Conservation (phyloP, 53 echinoderm and acorn worm genomes). For the Stichopus horrens region DNA sequence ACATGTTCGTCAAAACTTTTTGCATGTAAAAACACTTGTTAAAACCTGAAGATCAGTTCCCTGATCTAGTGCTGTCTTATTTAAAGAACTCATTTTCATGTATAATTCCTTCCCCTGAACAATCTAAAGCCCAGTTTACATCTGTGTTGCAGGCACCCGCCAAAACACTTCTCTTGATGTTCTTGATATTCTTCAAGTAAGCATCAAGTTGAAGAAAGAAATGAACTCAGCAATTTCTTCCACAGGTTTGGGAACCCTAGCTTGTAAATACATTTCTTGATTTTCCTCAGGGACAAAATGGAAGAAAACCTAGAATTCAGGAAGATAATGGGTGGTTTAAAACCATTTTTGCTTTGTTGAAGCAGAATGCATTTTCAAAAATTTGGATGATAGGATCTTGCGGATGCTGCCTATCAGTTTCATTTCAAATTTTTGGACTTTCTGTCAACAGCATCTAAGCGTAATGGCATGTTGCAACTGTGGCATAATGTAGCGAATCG, state of each 20-base stretch:
- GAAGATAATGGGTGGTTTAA: background rate
- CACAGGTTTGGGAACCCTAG: background rate
- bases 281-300: background rate
- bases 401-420: background rate
- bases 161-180: slow-evolving; percentile 24
- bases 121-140: slow-evolving; percentile 13
- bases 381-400: background rate
- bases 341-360: background rate
- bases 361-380: background rate
- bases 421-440: background rate
- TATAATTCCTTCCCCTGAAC: background rate
- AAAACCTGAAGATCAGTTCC: background rate
- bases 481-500: slow-evolving; percentile 34
- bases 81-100: background rate
- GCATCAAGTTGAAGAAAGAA: slow-evolving; percentile 27
- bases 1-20: slow-evolving; percentile 5
- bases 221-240: background rate
- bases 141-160: slow-evolving; percentile 26
- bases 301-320: background rate
- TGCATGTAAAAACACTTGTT: too few species aligned
- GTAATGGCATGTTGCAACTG: background rate
- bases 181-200: slow-evolving; percentile 35
- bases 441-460: background rate
- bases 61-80: slow-evolving; percentile 7
- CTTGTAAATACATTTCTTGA: background rate